Percentiles rank a stretch among this genome's conserved stretches.
Evolutionary conservation across 2,797 vertebrate species (phyloP).

Genomic region (Darevskia mixta): DNA sequence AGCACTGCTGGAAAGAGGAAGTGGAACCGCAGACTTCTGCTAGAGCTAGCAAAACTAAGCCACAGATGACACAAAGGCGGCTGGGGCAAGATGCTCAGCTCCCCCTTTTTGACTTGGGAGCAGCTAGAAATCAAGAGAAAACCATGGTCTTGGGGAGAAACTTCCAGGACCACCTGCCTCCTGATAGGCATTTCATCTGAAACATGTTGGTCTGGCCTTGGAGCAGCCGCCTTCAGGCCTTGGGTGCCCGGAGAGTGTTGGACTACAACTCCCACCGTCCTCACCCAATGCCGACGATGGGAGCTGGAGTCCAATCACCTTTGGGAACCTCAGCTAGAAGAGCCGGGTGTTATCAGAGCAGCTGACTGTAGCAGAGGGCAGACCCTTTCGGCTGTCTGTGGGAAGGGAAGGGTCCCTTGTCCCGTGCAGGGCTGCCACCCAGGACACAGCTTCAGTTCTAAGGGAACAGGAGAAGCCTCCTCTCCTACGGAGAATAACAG

Average conservation of each 20-base stretch:
- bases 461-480: neutral
- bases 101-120: too few species aligned
- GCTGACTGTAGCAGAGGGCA: too few species aligned
- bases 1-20: neutral
- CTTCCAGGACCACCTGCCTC: neutral
- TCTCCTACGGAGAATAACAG: neutral
- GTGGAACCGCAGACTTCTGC: too few species aligned
- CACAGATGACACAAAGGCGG: neutral
- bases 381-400: neutral
- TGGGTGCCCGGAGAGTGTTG: too few species aligned
- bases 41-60: neutral
- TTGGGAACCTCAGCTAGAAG: neutral
- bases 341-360: too few species aligned
- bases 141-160: too few species aligned
- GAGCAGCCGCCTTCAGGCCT: neutral
- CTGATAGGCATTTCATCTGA: too few species aligned
- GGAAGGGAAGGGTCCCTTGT: neutral
- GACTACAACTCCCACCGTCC: too few species aligned
- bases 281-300: too few species aligned
- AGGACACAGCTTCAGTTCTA: neutral
- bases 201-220: neutral
- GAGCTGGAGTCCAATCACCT: too few species aligned
- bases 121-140: neutral
- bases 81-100: neutral
- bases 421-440: neutral